phyloP scores from a whole-genome alignment of 2,113 vertebrate genomes.

The Labrus mixtus region DNA sequence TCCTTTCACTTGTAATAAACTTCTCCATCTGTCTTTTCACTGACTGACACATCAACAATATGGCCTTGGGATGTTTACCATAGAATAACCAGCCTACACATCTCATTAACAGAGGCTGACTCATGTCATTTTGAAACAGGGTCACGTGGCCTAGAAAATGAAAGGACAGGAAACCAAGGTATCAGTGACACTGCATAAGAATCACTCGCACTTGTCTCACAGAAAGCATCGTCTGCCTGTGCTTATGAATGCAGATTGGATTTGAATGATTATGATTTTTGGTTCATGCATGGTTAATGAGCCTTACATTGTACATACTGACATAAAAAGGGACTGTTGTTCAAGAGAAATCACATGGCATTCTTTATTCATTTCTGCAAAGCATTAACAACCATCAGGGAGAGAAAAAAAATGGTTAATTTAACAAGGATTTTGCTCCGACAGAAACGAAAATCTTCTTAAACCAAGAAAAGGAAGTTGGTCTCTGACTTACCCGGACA shows the following conservation, averaged over 20 bases:
- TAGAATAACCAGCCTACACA: slow-evolving; percentile 51
- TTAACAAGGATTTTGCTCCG: slow-evolving; percentile 6
- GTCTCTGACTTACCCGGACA: slow-evolving; percentile 18
- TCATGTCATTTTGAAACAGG: slow-evolving; percentile 54
- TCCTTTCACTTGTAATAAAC: slow-evolving; percentile 7
- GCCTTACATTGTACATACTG: not conserved
- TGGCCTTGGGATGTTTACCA: slow-evolving; percentile 50
- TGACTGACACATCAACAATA: slow-evolving; percentile 12
- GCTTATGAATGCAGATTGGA: slow-evolving; percentile 49
- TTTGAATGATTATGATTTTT: slow-evolving; percentile 2
- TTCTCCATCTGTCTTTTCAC: not conserved
- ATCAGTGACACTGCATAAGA: slow-evolving; percentile 27
- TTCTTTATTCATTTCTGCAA: slow-evolving; percentile 29
- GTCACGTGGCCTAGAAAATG: slow-evolving; percentile 22
- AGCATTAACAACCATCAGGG: slow-evolving; percentile 8
- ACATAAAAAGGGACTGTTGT: slow-evolving; percentile 7
- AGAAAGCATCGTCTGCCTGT: slow-evolving; percentile 28
- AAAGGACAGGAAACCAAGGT: slow-evolving; percentile 40
- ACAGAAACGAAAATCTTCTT: slow-evolving; percentile 15
- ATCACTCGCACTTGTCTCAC: slow-evolving; percentile 12
- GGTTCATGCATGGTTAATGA: slow-evolving; percentile 65
- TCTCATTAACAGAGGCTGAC: slow-evolving; percentile 62
- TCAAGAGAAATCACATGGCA: not conserved
- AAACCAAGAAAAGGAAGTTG: slow-evolving; percentile 4
- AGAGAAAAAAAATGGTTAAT: slow-evolving; percentile 13